These are phyloP conservation scores for Naja naja DNA, from an alignment of 2,113 vertebrate species.

Conservation along the genomic window DNA sequence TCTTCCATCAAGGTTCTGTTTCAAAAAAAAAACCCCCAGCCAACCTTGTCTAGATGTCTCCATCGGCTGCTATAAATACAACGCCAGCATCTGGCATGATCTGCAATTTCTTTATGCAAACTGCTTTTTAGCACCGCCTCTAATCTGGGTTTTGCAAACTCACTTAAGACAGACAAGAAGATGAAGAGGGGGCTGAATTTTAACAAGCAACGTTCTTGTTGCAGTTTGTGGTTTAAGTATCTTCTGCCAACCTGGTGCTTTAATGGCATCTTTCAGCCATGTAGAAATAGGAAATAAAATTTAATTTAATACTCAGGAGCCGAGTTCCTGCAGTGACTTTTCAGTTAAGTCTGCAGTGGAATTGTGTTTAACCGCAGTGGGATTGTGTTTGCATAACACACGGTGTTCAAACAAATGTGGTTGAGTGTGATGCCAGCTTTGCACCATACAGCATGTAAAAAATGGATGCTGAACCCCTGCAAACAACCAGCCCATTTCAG, in stretches of 20 bases:
- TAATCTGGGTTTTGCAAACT: neutral
- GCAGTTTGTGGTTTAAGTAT: neutral
- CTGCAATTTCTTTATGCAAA: neutral
- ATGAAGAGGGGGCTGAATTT: neutral
- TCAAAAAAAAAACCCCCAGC: neutral
- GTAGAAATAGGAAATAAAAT: neutral
- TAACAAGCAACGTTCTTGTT: neutral
- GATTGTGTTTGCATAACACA: neutral
- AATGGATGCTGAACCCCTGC: neutral
- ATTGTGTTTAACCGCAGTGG: neutral
- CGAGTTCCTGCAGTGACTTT: neutral
- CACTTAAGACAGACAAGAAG: neutral
- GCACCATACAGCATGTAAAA: neutral
- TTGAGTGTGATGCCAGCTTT: neutral
- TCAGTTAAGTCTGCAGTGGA: neutral
- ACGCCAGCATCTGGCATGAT: neutral
- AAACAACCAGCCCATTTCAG: neutral
- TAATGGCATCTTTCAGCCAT: no score
- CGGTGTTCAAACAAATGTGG: neutral
- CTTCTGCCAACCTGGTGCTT: neutral
- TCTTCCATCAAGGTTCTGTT: neutral
- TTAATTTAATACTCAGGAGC: no score
- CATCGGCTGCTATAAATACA: neutral
- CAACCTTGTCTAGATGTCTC: neutral
- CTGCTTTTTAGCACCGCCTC: neutral